Evolutionary conservation across 2,113 vertebrate genomes (phyloP), one percentile per base, ranked within the genome.

Genomic region (Hylia prasina): DNA sequence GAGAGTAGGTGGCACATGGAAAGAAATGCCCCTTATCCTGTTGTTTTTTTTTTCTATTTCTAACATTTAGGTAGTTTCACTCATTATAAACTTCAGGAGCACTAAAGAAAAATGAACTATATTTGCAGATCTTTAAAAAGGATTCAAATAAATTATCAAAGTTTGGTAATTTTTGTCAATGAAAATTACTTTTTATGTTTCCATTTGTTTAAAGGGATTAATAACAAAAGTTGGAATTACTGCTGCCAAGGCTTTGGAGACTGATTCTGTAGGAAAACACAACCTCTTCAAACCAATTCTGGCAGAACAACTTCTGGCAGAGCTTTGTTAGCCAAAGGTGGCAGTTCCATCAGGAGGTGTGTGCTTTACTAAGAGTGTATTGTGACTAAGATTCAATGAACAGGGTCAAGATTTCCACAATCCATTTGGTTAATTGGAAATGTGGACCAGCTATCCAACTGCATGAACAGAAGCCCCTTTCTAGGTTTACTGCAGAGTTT

Each of bases 1-100:
- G 39, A 91, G 15, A n/a, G 19, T 28, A 18, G 1, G 25, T 37
- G 61, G n/a, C 14, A 84, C 45, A 10, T 13, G 21, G 23, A 45
- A 82, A 31, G 35, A 71, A 82, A 64, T 1, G 0, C 0, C 37
- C 0, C 51, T 25, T 13, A 56, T 9, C 21, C 35, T 54, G 3
- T 3, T 54, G 3, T 3, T 27, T 8, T 40, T 70, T 77, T 56
- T 21, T 51, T 31, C 16, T 30, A 6, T 51, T 56, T 76, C 69
- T 64, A 83, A 47, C 20, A 56, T 54, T 61, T 54, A 63, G 11
- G 23, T 40, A 23, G 22, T n/a, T 86, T 78, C 31, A 84, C 11
- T 37, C 64, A 14, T 33, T 56, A 30, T 20, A 75, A 60, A 60
- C 40, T 78, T 80, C 56, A 78, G 30, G 44, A 63, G 42, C 35